These are phyloP conservation scores for Poeciliopsis occidentalis DNA, from an alignment of 2,113 vertebrate species.

Conservation along the genomic window DNA sequence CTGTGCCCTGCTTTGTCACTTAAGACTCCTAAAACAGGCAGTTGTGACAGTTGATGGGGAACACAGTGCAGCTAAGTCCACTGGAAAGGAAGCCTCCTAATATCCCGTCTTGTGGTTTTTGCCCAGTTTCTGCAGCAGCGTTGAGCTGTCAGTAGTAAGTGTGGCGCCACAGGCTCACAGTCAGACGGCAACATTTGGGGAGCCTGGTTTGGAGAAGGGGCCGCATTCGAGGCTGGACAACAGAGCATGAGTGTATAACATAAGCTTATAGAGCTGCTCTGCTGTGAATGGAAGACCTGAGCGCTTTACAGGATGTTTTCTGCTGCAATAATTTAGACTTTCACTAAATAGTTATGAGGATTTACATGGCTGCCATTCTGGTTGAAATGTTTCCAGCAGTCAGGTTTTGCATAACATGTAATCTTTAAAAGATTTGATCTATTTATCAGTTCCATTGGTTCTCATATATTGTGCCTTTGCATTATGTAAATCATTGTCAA, in stretches of 20 bases:
- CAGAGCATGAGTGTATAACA: constrained; percentile 51
- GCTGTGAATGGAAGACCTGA: constrained; percentile 67
- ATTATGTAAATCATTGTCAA: too few relatives aligned
- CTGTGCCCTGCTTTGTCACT: constrained; percentile 62
- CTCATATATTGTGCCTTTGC: too few relatives aligned
- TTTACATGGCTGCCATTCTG: constrained; percentile 56
- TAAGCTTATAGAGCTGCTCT: constrained; percentile 49
- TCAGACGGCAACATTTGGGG: constrained; percentile 62
- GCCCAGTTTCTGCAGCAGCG: constrained; percentile 62
- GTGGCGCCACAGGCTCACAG: constrained; percentile 72
- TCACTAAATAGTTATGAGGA: constrained; percentile 66
- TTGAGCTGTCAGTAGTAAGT: constrained; percentile 73
- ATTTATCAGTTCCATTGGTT: neutral
- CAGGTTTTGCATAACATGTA: constrained; percentile 57
- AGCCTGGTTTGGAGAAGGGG: neutral
- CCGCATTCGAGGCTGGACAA: constrained; percentile 23
- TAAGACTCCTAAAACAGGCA: constrained; percentile 64
- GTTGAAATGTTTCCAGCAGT: constrained; percentile 43
- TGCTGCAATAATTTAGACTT: constrained; percentile 63
- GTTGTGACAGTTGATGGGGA: constrained; percentile 67
- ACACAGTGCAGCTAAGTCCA: constrained; percentile 56
- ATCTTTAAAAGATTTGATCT: constrained; percentile 49
- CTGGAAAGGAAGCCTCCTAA: constrained; percentile 54
- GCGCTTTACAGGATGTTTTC: constrained; percentile 67
- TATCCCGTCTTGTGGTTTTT: constrained; percentile 56